Conservation (phyloP, 2,797 vertebrate genomes). For the Gallinago stenura region DNA sequence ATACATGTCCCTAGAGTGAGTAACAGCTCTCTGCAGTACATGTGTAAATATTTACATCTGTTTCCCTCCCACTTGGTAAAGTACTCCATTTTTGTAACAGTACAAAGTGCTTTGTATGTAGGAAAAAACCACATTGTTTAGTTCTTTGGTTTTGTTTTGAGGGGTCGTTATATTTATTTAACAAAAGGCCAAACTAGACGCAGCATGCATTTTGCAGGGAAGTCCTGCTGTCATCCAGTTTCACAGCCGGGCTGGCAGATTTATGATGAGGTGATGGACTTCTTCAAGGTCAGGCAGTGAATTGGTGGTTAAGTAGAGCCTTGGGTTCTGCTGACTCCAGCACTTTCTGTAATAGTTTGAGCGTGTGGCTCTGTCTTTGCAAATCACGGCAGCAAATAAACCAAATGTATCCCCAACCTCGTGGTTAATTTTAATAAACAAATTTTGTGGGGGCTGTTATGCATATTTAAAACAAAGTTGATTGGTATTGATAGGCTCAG, state of each 20-base stretch:
- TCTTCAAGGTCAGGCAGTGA: not conserved
- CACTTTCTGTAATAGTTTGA: not conserved
- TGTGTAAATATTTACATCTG: constrained; percentile 58
- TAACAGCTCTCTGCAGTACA: constrained; percentile 2
- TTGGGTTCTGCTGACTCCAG: not conserved
- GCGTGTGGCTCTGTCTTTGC: not conserved
- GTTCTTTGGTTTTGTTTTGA: constrained; percentile 1
- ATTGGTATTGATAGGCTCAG: not conserved
- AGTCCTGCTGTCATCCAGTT: not conserved
- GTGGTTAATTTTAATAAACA: constrained; percentile 10
- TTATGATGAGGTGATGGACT: constrained; percentile 25
- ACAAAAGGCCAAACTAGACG: not conserved
- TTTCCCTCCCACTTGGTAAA: constrained; percentile 50
- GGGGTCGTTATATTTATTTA: constrained; percentile 47
- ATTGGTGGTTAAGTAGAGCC: not conserved
- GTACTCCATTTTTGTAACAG: constrained; percentile 21
- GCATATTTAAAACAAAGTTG: not conserved
- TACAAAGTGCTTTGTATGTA: not conserved
- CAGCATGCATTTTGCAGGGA: not conserved
- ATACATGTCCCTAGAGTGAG: not conserved
- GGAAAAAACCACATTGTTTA: not conserved
- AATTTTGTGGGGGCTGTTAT: not conserved
- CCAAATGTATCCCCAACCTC: not conserved
- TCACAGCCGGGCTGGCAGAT: not conserved
- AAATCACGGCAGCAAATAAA: not conserved